Evolutionary conservation across 2,797 vertebrate species (phyloP).

Genomic region (Clarias platycephalus): DNA sequence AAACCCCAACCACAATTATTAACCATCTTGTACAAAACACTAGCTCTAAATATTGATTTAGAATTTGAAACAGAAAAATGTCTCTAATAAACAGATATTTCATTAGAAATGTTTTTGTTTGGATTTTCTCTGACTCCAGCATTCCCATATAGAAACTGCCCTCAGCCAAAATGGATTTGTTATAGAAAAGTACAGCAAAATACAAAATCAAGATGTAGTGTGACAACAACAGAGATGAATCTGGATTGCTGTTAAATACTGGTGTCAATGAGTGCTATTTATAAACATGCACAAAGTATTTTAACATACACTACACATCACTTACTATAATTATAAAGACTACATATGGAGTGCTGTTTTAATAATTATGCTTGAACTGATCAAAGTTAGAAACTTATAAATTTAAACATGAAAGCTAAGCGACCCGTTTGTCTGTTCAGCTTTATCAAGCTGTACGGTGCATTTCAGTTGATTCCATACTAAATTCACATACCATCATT

Average conservation of each 20-base stretch:
- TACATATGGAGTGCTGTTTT: constrained; percentile 14
- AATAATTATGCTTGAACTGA: constrained; percentile 29
- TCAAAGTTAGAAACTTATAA: constrained; percentile 25
- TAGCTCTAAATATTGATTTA: constrained; percentile 4
- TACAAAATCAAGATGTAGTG: constrained; percentile 15
- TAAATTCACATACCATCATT: constrained; percentile 26
- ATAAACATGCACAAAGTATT: constrained; percentile 49
- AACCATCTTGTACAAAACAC: background rate
- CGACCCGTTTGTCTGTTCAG: constrained; percentile 31
- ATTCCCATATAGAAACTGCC: constrained; percentile 6
- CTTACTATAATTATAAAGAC: constrained; percentile 26
- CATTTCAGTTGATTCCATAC: constrained; percentile 53
- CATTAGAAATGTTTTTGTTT: background rate
- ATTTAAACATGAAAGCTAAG: constrained; percentile 19
- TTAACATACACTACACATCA: constrained; percentile 29
- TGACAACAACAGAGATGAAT: constrained; percentile 31
- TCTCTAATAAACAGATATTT: background rate
- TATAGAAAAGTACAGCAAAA: constrained; percentile 4
- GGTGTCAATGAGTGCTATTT: constrained; percentile 25
- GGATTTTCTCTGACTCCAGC: constrained; percentile 1
- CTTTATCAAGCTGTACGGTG: constrained; percentile 46
- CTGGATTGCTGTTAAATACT: constrained; percentile 12
- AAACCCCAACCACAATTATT: background rate
- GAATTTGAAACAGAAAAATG: constrained; percentile 3
- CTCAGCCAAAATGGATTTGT: background rate